Conservation (phyloP, 2,113 vertebrate genomes). For the Tetraodon nigroviridis region DNA sequence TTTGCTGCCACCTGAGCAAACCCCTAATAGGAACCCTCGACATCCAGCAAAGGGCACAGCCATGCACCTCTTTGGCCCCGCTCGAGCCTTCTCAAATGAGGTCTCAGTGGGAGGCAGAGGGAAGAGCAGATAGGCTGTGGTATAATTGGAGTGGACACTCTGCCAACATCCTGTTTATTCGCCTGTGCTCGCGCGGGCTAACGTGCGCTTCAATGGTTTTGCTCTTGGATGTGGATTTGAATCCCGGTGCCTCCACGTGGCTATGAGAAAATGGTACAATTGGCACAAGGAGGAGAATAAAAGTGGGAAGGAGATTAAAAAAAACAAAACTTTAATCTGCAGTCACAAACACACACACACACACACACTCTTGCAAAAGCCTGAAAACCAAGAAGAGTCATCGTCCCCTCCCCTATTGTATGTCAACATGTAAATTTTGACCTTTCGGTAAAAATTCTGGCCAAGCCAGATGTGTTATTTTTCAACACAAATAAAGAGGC, state of each 20-base stretch:
- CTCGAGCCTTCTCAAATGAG: conserved; percentile 36
- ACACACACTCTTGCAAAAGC: neutral
- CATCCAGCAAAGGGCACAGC: conserved; percentile 23
- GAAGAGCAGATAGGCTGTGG: conserved; percentile 12
- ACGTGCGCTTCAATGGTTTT: neutral
- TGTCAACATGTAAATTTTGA: too few species aligned
- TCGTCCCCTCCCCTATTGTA: conserved; percentile 9
- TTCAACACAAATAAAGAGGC: neutral
- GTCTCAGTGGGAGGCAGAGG: conserved; percentile 34
- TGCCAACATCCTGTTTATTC: conserved; percentile 3
- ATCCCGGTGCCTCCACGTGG: neutral
- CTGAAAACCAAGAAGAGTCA: conserved; percentile 22
- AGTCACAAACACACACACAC: neutral
- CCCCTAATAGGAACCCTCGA: conserved; percentile 35
- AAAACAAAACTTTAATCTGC: too few species aligned
- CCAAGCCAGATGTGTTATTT: neutral
- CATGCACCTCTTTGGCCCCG: conserved; percentile 15
- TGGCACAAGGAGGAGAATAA: neutral
- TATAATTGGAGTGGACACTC: conserved; percentile 20
- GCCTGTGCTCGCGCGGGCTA: neutral
- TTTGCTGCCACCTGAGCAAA: conserved; percentile 29
- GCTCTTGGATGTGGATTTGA: neutral
- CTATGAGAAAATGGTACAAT: neutral
- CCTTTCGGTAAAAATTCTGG: too few species aligned
- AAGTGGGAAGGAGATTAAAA: neutral